Evolutionary conservation across 2,113 vertebrate species (phyloP), one percentile per base, ranked within the genome.

Genomic region (Thamnophis sirtalis): DNA sequence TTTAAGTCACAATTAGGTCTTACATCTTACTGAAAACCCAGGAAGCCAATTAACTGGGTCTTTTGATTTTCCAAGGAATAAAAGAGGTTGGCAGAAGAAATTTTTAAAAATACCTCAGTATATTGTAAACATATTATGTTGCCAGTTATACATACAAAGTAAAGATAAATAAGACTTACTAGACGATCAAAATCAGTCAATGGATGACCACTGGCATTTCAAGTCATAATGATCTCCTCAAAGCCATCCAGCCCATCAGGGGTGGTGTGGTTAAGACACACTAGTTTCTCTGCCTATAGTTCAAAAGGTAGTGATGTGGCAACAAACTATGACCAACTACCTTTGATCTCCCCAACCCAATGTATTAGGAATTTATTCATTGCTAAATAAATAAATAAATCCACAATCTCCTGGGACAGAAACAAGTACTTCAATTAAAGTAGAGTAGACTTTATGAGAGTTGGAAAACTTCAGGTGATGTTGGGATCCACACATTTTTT

Each of bases 1-100:
- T 93, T 87, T 90, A 93, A 56, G 88, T 92, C 90, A 95, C 95
- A 94, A 48, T 91, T 93, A 95, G 93, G 93, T 92, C 94, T 92
- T 91, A 89, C 50, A 90, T 93, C 90, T 91, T 87, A 54, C 94
- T 90, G 51, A 95, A 89, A 9, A 86, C 60, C 89, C 4, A n/a
- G 89, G 0, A 4, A 90, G 21, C 3, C 95, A 94, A 93, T 95
- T 89, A 91, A 93, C 87, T 94, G 49, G 49, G 87, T 60, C 88
- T 86, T 91, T 95, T 93, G 91, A 33, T 91, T 91, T 91, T 90
- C 89, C 0, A 2, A 55, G 90, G 22, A 94, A 90, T 89, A 89
- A 49, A 94, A 53, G 84, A 60, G 13, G 49, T 86, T 73, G n/a
- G 50, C 49, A 54, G 48, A 8, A 93, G 89, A 88, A 92, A 92